Conservation (phyloP, 2,888 invertebrate species). For the Cantharis lateralis region DNA sequence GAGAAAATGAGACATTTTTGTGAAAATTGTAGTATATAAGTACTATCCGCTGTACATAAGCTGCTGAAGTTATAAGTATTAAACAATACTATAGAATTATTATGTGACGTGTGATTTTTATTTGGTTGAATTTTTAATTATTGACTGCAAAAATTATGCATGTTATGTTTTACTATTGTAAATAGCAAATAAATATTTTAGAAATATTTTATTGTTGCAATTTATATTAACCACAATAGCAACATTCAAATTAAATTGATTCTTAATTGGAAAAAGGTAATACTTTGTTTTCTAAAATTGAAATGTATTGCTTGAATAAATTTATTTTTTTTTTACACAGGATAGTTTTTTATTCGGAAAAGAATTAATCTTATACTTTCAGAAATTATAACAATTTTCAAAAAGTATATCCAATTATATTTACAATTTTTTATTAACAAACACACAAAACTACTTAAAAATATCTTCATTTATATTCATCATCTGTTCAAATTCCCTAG, state of each 20-base stretch:
- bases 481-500: constrained; percentile 15
- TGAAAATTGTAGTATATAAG: neutral
- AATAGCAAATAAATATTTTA: neutral
- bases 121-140: neutral
- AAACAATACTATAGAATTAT: neutral
- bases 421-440: neutral
- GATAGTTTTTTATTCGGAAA: neutral
- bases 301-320: neutral
- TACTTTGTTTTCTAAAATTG: neutral
- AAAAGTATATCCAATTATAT: neutral
- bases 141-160: neutral
- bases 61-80: neutral
- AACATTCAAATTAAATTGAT: neutral
- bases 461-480: constrained; percentile 22
- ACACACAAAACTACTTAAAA: constrained; percentile 4
- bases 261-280: neutral
- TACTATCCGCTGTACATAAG: neutral
- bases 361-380: too few relatives aligned
- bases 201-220: neutral
- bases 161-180: neutral
- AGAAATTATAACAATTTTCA: too few relatives aligned
- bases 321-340: neutral
- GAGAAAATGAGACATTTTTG: neutral
- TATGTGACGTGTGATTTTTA: neutral
- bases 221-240: neutral